A percentile compares a stretch with the other conserved stretches of the same genome.
Evolutionary conservation across 2,888 invertebrate genomes (phyloP).

Genomic region (Arctia plantaginis): DNA sequence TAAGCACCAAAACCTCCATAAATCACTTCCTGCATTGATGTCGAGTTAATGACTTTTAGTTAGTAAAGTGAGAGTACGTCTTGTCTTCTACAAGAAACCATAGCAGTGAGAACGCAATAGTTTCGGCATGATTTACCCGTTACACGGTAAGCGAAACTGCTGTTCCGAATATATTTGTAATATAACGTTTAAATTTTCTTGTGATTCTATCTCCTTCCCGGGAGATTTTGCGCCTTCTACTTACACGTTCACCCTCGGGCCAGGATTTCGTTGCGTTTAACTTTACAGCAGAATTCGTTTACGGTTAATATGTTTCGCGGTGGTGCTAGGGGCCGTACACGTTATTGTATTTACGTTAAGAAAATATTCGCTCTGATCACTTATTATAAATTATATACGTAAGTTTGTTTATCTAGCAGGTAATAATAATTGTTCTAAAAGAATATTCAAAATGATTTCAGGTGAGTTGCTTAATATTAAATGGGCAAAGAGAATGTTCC

Average conservation of each 20-base stretch:
- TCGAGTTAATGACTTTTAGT: background rate
- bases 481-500: no score
- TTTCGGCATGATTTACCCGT: background rate
- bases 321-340: background rate
- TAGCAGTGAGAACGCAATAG: background rate
- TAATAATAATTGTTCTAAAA: background rate
- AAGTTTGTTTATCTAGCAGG: background rate
- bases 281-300: background rate
- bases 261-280: background rate
- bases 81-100: background rate
- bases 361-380: background rate
- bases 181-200: background rate
- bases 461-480: background rate
- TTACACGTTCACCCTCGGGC: background rate
- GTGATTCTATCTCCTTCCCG: background rate
- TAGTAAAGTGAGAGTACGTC: background rate
- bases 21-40: no score
- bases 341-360: background rate
- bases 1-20: no score
- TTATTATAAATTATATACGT: background rate
- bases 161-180: background rate
- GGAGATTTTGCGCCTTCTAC: background rate
- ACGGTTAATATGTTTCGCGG: background rate
- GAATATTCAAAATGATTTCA: background rate
- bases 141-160: background rate